Evolutionary conservation across 2,888 invertebrate species (phyloP).

Genomic region (Luperina nickerlii): DNA sequence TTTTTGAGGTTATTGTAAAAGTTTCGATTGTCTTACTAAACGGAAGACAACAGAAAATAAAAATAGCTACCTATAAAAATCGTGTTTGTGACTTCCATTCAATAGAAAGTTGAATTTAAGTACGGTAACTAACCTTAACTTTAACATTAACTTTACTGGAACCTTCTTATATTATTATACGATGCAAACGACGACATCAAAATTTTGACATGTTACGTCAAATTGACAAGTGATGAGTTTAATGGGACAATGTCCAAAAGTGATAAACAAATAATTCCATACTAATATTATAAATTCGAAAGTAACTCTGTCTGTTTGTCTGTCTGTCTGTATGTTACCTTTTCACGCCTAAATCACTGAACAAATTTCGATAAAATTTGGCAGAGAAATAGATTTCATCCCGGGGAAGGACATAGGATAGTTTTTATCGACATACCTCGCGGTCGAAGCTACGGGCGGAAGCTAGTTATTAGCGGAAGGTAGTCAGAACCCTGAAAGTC

Average conservation of each 20-base stretch:
- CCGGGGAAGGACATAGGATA: too few relatives aligned
- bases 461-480: not conserved
- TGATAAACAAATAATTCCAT: too few relatives aligned
- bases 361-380: too few relatives aligned
- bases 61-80: not conserved
- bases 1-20: constrained; percentile 15
- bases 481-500: not conserved
- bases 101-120: not conserved
- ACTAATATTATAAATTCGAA: too few relatives aligned
- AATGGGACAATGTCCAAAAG: not conserved
- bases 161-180: not conserved
- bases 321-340: too few relatives aligned
- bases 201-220: not conserved
- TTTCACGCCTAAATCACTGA: too few relatives aligned
- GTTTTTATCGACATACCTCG: too few relatives aligned
- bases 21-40: not conserved
- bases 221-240: not conserved
- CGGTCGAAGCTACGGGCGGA: too few relatives aligned
- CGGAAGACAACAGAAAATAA: too few relatives aligned
- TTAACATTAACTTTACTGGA: not conserved
- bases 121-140: not conserved
- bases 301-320: too few relatives aligned
- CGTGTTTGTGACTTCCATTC: not conserved
- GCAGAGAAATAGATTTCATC: too few relatives aligned
- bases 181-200: not conserved